phyloP scores from a whole-genome alignment of 2,888 invertebrate genomes.

The Diogma glabrata region DNA sequence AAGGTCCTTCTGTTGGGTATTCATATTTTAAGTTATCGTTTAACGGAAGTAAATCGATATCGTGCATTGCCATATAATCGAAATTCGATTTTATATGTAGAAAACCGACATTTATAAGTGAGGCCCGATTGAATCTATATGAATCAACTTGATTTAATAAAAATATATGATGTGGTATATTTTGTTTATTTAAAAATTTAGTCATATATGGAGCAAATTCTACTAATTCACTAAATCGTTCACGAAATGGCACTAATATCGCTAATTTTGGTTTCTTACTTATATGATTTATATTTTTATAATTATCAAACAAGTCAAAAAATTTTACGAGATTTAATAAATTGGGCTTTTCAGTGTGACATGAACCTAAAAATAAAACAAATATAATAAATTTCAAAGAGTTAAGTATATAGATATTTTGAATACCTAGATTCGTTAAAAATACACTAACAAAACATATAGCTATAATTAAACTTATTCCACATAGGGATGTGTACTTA shows the following conservation, averaged over 20 bases:
- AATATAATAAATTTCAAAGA: no score
- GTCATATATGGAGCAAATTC: conserved; percentile 86
- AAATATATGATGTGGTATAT: conserved; percentile 71
- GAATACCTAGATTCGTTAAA: no score
- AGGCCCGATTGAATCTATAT: conserved; percentile 90
- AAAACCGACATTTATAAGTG: conserved; percentile 92
- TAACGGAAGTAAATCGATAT: conserved; percentile 89
- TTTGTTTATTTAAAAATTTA: conserved; percentile 67
- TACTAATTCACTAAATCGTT: conserved; percentile 91
- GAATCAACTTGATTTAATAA: conserved; percentile 85
- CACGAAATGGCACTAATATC: conserved; percentile 87
- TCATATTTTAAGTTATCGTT: conserved; percentile 67
- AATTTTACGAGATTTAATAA: no score
- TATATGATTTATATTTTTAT: no score
- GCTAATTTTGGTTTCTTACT: conserved; percentile 56
- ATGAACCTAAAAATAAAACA: no score
- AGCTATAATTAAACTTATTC: no score
- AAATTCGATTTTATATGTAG: conserved; percentile 57
- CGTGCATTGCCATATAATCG: conserved; percentile 98
- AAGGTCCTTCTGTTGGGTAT: conserved; percentile 58
- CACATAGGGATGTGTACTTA: no score
- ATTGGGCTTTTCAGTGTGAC: no score
- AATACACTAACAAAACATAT: no score
- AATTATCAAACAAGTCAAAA: no score
- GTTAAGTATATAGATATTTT: no score